Conservation (phyloP, 2,797 vertebrate genomes). For the Hapalemur alaotrensis region DNA sequence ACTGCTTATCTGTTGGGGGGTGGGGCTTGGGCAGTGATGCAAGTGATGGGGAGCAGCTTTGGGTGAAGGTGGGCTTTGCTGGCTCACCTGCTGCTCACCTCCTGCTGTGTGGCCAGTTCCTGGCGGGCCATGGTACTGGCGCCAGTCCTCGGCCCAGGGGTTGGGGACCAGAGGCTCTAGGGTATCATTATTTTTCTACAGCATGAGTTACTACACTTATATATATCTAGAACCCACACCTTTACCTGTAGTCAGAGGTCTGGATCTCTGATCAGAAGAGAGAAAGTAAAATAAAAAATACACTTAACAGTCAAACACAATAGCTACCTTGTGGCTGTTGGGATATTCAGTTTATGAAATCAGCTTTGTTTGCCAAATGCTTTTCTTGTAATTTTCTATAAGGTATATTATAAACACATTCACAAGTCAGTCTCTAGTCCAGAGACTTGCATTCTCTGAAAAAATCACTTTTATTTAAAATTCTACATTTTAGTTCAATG, state of each 20-base stretch:
- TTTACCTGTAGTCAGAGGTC: not conserved
- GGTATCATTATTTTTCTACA: not conserved
- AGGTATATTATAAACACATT: not conserved
- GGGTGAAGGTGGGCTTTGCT: too few relatives aligned
- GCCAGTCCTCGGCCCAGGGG: too few relatives aligned
- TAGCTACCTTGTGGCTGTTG: not conserved
- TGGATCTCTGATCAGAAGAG: not conserved
- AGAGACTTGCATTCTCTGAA: not conserved
- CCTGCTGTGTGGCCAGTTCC: too few relatives aligned
- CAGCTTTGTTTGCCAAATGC: not conserved
- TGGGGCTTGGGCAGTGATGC: too few relatives aligned
- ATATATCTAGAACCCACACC: not conserved
- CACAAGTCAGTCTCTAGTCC: not conserved
- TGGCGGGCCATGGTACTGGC: too few relatives aligned
- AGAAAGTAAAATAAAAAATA: not conserved
- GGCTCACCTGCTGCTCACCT: too few relatives aligned
- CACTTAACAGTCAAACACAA: not conserved
- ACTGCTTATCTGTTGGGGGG: too few relatives aligned
- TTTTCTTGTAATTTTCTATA: not conserved
- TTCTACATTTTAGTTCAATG: slow-evolving; percentile 19
- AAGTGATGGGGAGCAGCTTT: too few relatives aligned
- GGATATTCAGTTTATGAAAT: not conserved
- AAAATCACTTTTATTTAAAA: slow-evolving; percentile 24
- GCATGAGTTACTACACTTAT: not conserved
- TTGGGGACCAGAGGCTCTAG: not conserved